Conservation (phyloP, 37 sponge, comb jelly and placozoan genomes). For the Cliona cf. orientalis region DNA sequence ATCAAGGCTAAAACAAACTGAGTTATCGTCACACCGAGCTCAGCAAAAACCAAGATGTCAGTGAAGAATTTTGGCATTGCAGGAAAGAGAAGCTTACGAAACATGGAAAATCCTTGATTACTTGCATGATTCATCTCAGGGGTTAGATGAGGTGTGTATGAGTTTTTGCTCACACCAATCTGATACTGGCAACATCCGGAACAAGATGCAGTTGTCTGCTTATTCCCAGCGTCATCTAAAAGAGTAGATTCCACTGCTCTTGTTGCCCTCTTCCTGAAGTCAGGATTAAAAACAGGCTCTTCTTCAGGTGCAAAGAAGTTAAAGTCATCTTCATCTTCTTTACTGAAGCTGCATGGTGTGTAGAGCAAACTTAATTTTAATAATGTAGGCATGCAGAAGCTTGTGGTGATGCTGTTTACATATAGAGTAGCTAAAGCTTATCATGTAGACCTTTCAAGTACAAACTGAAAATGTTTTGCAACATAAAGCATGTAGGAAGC, state of each 20-base stretch:
- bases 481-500: too few species aligned
- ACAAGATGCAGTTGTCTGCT: not conserved
- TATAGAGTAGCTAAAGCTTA: too few species aligned
- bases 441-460: too few species aligned
- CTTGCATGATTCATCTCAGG: conserved; percentile 18
- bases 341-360: not conserved
- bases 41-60: conserved; percentile 45
- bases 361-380: not conserved
- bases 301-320: not conserved
- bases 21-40: conserved; percentile 29
- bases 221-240: not conserved
- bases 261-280: not conserved
- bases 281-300: conserved; percentile 5
- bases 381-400: too few species aligned
- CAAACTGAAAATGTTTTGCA: too few species aligned
- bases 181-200: conserved; percentile 1
- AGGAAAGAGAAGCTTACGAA: conserved; percentile 28
- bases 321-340: not conserved
- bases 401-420: too few species aligned
- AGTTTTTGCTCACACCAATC: not conserved
- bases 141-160: not conserved
- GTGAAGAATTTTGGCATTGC: conserved; percentile 20
- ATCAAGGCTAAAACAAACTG: not conserved
- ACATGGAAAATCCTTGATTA: conserved; percentile 22
- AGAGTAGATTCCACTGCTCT: not conserved